Percentiles rank a stretch among this genome's conserved stretches.
Conservation (phyloP, 2,888 invertebrate genomes). For the Crossocerus cetratus region DNA sequence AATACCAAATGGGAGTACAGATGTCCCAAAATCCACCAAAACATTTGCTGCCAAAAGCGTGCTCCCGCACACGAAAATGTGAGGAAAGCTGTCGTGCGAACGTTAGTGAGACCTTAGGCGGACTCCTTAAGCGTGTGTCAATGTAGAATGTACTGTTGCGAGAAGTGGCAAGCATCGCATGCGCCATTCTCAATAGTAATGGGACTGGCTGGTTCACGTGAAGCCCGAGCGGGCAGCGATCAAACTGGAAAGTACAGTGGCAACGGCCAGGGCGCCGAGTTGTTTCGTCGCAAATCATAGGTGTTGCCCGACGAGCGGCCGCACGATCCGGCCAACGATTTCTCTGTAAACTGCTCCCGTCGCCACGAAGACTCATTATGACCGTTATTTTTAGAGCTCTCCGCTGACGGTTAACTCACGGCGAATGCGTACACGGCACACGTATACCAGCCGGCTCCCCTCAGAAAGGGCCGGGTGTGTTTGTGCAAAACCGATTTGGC, state of each 20-base stretch:
- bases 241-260: conserved; percentile 24
- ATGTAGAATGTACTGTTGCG: background rate
- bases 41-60: too few species aligned
- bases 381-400: conserved; percentile 54
- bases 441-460: too few species aligned
- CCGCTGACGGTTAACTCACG: conserved; percentile 12
- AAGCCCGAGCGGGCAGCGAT: conserved; percentile 20
- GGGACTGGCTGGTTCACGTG: conserved; percentile 31
- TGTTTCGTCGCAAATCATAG: conserved; percentile 63
- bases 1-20: too few species aligned
- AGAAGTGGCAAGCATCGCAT: background rate
- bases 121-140: background rate
- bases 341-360: conserved; percentile 59
- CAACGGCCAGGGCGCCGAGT: conserved; percentile 17
- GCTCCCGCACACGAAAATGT: too few species aligned
- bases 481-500: too few species aligned
- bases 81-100: too few species aligned
- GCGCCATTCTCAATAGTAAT: background rate
- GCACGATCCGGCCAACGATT: conserved; percentile 59
- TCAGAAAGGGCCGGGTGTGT: too few species aligned
- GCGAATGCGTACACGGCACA: too few species aligned
- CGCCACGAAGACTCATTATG: conserved; percentile 61
- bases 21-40: too few species aligned
- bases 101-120: too few species aligned
- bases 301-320: conserved; percentile 55